Conservation (phyloP, 1,140 invertebrate genomes). For the Drosophila nigrodunni region DNA sequence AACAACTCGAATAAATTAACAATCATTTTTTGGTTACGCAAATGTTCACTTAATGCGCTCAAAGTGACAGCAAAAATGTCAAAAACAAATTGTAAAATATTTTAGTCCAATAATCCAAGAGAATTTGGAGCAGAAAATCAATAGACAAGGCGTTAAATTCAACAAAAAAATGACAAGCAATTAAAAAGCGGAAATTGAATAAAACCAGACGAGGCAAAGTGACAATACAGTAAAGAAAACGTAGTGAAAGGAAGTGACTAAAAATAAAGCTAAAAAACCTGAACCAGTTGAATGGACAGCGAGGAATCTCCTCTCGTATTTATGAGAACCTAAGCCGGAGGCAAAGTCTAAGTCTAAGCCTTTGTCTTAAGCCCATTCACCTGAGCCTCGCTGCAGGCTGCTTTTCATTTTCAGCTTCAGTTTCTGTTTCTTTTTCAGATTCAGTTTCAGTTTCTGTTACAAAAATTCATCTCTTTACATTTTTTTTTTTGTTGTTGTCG, state of each 20-base stretch:
- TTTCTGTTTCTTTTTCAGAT: conserved; percentile 7
- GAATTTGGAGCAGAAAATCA: conserved; percentile 26
- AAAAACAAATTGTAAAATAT: conserved; percentile 27
- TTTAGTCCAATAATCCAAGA: conserved; percentile 22
- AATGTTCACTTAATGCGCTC: conserved; percentile 48
- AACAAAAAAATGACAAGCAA: conserved; percentile 27
- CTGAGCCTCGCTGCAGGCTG: conserved; percentile 23
- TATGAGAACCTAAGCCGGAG: conserved; percentile 5
- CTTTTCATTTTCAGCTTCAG: conserved; percentile 22
- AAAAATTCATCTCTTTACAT: conserved; percentile 25
- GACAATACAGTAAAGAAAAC: not conserved
- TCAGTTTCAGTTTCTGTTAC: conserved; percentile 48
- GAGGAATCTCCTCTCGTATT: conserved; percentile 1
- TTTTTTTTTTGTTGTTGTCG: not conserved
- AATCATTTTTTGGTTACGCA: conserved; percentile 28
- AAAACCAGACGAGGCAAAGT: not conserved
- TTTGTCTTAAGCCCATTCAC: conserved; percentile 42
- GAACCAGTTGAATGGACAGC: not conserved
- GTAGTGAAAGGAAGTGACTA: not conserved
- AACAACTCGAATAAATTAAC: conserved; percentile 49
- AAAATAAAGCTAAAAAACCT: conserved; percentile 1
- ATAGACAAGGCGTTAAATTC: conserved; percentile 17
- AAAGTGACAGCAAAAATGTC: conserved; percentile 22
- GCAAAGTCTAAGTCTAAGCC: conserved; percentile 13
- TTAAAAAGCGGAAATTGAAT: conserved; percentile 56